A percentile compares a stretch with the other conserved stretches of the same genome.
Conservation (phyloP, 1,140 invertebrate genomes). For the Cotesia typhae region DNA sequence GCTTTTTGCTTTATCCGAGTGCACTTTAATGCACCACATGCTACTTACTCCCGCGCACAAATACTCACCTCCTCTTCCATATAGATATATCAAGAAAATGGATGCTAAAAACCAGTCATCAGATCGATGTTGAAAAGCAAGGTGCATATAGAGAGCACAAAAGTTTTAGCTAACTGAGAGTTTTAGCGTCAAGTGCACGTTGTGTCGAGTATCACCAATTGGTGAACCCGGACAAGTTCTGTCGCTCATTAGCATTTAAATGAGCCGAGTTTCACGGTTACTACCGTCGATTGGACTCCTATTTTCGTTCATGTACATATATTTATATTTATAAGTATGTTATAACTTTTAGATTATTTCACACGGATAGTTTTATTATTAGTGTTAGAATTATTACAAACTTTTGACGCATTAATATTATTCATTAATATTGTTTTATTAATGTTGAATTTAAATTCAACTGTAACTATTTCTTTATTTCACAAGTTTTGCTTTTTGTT, state of each 20-base stretch:
- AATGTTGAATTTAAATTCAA: too few relatives aligned
- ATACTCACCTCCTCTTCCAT: too few relatives aligned
- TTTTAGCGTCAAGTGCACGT: slow-evolving; percentile 16
- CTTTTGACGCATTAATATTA: too few relatives aligned
- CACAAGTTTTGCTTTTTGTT: too few relatives aligned
- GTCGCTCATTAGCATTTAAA: slow-evolving; percentile 36
- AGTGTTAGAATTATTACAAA: too few relatives aligned
- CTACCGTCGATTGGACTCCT: slow-evolving; percentile 18
- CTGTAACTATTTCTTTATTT: too few relatives aligned
- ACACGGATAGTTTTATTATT: too few relatives aligned
- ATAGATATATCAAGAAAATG: too few relatives aligned
- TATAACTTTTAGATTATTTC: too few relatives aligned
- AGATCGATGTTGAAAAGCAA: background rate
- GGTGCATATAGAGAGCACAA: background rate
- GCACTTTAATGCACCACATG: slow-evolving; percentile 26
- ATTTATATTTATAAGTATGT: too few relatives aligned
- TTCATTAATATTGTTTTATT: too few relatives aligned
- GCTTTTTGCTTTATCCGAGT: slow-evolving; percentile 1
- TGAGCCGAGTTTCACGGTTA: slow-evolving; percentile 28
- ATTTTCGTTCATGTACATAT: background rate
- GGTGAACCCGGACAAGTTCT: slow-evolving; percentile 17
- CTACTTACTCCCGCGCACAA: background rate
- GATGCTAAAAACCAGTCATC: background rate
- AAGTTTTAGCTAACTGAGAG: background rate
- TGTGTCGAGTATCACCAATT: slow-evolving; percentile 18